Evolutionary conservation across 2,113 vertebrate species (phyloP), one percentile per base, ranked within the genome.

Genomic region (Psammodynastes pulverulentus): DNA sequence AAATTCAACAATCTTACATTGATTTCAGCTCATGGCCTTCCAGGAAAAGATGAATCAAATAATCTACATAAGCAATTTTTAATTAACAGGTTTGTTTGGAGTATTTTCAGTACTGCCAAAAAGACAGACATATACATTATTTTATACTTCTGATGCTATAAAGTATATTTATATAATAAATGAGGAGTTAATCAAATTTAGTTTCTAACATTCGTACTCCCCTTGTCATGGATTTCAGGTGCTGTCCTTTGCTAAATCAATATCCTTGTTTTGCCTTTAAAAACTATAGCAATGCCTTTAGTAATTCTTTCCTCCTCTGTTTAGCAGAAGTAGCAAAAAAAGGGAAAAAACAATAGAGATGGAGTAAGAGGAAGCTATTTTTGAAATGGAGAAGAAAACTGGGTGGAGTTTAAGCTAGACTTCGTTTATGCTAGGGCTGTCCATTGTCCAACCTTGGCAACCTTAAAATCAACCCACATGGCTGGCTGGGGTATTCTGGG

Each of bases 1-100:
- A 98, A 97, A 93, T 99, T 99, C 97, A 99, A 98, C 97, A 99
- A 98, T 93, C 97, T 99, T 93, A 98, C 97, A 72, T 97, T 99
- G 96, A 97, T 99, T 97, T 99, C 99, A 46, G 97, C 97, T 3
- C 98, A 98, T 0, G 99, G 99, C 93, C 97, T 98, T 95, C 98
- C 98, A 72, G 97, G 97, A 46, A 96, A 96, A 94, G 93, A 93
- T n/a, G 84, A 86, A 91, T 91, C 72, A 13, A 91, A 46, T 67
- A 93, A 93, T 45, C 94, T 97, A 52, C 93, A 97, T 4, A 93
- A 94, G 49, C 97, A 95, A 15, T 99, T 99, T 96, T 97, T 99
- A 96, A 97, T 98, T 95, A 98, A 97, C 92, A 99, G 98, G 99
- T 99, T 96, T 97, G 96, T 53, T 92, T 94, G 91, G 85, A 72